These are phyloP conservation scores for Mnemiopsis leidyi DNA, from an alignment of 37 sponge, comb jelly and placozoan genomes.

Conservation along the genomic window DNA sequence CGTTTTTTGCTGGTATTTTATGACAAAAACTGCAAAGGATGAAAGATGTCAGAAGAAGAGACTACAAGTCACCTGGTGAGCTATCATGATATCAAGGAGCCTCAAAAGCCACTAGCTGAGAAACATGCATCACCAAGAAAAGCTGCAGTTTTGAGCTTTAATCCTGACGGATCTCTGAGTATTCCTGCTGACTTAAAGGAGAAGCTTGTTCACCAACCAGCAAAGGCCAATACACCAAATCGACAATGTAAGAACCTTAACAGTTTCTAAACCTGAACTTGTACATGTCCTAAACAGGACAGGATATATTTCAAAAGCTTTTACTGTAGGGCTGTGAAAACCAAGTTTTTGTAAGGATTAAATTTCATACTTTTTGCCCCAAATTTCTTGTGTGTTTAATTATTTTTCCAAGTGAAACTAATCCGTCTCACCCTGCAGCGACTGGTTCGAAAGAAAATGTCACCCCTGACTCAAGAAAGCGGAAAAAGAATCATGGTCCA, in stretches of 20 bases:
- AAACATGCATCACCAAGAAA: conserved; percentile 16
- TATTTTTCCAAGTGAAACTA: too few relatives aligned
- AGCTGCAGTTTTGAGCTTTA: background rate
- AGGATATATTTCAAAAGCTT: too few relatives aligned
- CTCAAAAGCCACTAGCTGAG: background rate
- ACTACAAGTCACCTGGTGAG: background rate
- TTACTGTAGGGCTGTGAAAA: too few relatives aligned
- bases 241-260: background rate
- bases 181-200: conserved; percentile 37
- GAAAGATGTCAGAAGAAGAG: conserved; percentile 18
- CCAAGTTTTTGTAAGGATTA: too few relatives aligned
- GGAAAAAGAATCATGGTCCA: conserved; percentile 4
- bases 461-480: background rate
- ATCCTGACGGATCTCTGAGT: conserved; percentile 31
- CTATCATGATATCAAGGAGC: background rate
- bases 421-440: too few relatives aligned
- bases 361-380: too few relatives aligned
- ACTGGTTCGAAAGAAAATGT: background rate
- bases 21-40: too few relatives aligned
- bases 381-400: too few relatives aligned
- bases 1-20: too few relatives aligned
- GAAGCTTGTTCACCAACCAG: conserved; percentile 9
- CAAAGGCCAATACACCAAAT: background rate
- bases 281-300: too few relatives aligned
- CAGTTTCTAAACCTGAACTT: too few relatives aligned